These are phyloP conservation scores for Hemicrepidius hirtus DNA, from an alignment of 2,888 invertebrate genomes.

Conservation along the genomic window DNA sequence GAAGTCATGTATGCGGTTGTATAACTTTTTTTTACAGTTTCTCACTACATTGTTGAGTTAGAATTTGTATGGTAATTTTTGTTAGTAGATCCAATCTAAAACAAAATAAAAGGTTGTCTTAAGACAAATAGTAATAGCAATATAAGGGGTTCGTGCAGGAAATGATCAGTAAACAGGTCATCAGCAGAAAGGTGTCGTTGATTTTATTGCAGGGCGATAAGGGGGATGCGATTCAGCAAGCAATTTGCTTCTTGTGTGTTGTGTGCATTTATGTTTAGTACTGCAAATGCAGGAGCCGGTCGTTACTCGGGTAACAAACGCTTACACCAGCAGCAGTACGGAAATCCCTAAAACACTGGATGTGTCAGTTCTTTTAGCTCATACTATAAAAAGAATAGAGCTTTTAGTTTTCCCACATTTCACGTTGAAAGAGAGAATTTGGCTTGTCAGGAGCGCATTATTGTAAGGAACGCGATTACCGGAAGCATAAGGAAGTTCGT, in stretches of 20 bases:
- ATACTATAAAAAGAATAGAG: neutral
- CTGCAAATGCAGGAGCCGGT: conserved; percentile 35
- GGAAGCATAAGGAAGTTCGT: conserved; percentile 1
- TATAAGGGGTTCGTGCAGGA: conserved; percentile 7
- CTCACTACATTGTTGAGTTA: too few species aligned
- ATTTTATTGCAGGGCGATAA: conserved; percentile 60
- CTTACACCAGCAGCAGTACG: neutral
- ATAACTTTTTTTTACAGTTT: too few species aligned
- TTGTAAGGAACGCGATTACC: conserved; percentile 13
- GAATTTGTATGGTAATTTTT: too few species aligned
- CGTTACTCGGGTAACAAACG: neutral
- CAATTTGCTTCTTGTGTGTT: conserved; percentile 59
- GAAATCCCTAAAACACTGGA: neutral
- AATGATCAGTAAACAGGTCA: conserved; percentile 46
- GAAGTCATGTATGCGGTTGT: too few species aligned
- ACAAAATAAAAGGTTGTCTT: neutral
- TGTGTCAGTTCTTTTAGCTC: neutral
- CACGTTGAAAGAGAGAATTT: neutral
- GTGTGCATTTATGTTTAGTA: conserved; percentile 53
- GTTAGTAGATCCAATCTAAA: too few species aligned
- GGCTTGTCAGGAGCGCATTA: neutral
- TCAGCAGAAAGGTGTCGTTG: conserved; percentile 55
- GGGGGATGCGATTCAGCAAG: conserved; percentile 57
- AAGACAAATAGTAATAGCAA: neutral
- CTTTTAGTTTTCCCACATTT: conserved; percentile 1